Evolutionary conservation across 2,113 vertebrate species (phyloP), one percentile per base, ranked within the genome.

Genomic region (Phodopus roborovskii): DNA sequence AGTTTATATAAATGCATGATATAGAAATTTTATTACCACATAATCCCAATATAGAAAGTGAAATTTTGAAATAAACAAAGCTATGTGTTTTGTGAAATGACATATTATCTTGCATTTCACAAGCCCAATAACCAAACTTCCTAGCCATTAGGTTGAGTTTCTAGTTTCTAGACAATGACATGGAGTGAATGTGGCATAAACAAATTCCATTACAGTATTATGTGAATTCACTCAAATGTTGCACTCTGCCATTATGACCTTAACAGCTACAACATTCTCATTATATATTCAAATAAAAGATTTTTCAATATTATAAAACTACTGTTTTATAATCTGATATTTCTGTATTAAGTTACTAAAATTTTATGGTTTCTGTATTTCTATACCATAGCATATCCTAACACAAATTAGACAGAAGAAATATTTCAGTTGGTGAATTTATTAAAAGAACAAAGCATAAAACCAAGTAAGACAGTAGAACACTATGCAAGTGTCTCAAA

Each of bases 281-380:
- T 66, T 36, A 73, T 20, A 85, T 7, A 17, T 4, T 15, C 13
- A 3, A 62, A 48, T 24, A 7, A 42, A 91, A 6, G 3, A 0
- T 86, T 86, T 12, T 3, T 45, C 36, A 56, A 15, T 86, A 3
- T 0, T 22, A n/a, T 71, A 7, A 83, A 12, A 26, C 77, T 48
- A 93, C 20, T 93, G 45, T 28, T 92, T n/a, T 85, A 62, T 15
- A 88, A 0, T 70, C 56, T 86, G 19, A 73, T 75, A 71, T 56
- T 42, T 71, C 19, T 82, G 12, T 81, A 15, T 36, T 60, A 88
- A 71, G 28, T 53, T 13, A 68, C 22, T 94, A 82, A 79, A 77
- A 70, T 56, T 30, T 89, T 86, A 93, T 28, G 20, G 4, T 66
- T 84, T 42, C 79, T 68, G 87, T 96, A 24, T 86, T 86, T n/a